Conservation (phyloP, 2,113 vertebrate species). For the Rissa tridactyla region DNA sequence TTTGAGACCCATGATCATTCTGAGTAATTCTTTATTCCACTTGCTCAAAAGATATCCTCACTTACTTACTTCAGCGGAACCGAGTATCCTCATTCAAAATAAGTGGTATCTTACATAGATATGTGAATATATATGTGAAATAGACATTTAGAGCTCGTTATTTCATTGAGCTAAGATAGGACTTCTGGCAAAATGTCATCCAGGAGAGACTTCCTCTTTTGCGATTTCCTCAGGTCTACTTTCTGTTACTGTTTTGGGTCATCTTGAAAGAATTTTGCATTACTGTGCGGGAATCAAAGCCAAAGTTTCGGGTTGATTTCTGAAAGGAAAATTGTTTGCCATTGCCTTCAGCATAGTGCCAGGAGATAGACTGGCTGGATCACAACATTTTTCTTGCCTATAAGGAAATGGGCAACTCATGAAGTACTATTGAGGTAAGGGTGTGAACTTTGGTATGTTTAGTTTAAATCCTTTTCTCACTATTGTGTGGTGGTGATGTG, state of each 20-base stretch:
- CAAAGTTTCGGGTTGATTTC: not conserved
- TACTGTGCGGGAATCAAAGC: not conserved
- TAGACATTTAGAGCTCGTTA: not conserved
- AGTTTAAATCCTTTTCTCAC: not conserved
- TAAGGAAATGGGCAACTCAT: not conserved
- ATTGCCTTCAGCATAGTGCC: not conserved
- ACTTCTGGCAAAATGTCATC: not conserved
- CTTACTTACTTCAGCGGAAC: not conserved
- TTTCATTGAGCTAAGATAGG: not conserved
- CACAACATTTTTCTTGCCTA: not conserved
- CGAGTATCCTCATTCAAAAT: not conserved
- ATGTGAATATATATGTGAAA: not conserved
- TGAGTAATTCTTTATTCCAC: not conserved
- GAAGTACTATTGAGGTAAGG: not conserved
- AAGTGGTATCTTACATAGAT: not conserved
- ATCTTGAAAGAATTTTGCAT: not conserved
- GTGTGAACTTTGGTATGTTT: not conserved
- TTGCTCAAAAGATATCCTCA: not conserved
- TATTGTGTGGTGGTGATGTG: not conserved
- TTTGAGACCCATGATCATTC: not conserved
- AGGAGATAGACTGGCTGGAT: not conserved
- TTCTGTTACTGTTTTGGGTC: not conserved
- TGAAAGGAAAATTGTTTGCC: not conserved
- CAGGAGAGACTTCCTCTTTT: not conserved
- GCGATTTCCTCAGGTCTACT: not conserved